These are phyloP conservation scores for Ecliptopera silaceata DNA, from an alignment of 2,888 invertebrate species.

Conservation along the genomic window DNA sequence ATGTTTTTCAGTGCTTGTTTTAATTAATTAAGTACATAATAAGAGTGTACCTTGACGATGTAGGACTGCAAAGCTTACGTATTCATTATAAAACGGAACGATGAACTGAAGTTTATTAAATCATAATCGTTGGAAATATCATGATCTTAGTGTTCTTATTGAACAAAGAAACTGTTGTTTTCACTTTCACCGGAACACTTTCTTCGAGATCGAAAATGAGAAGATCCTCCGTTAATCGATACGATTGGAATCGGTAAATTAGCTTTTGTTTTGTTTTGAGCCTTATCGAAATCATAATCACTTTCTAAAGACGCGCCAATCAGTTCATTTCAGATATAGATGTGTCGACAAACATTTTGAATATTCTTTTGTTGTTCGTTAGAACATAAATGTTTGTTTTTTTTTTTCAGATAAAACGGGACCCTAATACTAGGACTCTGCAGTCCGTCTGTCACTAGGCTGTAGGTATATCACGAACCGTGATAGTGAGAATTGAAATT, in stretches of 20 bases:
- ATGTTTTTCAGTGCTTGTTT: too few relatives aligned
- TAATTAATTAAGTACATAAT: too few relatives aligned
- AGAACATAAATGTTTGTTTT: not conserved
- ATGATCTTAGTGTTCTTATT: not conserved
- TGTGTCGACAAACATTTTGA: slow-evolving; percentile 45
- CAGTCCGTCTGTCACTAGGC: too few relatives aligned
- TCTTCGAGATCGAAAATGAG: slow-evolving; percentile 30
- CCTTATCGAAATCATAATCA: slow-evolving; percentile 46
- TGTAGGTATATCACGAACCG: too few relatives aligned
- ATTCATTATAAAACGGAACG: too few relatives aligned
- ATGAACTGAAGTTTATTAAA: too few relatives aligned
- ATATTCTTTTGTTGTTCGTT: not conserved
- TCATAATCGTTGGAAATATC: too few relatives aligned
- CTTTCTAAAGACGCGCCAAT: slow-evolving; percentile 58
- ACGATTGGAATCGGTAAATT: slow-evolving; percentile 43
- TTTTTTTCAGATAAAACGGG: too few relatives aligned
- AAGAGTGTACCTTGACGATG: too few relatives aligned
- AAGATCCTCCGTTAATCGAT: slow-evolving; percentile 36
- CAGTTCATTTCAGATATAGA: slow-evolving; percentile 60
- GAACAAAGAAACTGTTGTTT: not conserved
- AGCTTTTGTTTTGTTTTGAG: slow-evolving; percentile 46
- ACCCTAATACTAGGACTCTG: too few relatives aligned
- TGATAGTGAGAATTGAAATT: too few relatives aligned
- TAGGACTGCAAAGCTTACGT: too few relatives aligned
- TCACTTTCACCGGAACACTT: slow-evolving; percentile 11